Conservation (phyloP, 2,888 invertebrate genomes). For the Pandemis heparana region DNA sequence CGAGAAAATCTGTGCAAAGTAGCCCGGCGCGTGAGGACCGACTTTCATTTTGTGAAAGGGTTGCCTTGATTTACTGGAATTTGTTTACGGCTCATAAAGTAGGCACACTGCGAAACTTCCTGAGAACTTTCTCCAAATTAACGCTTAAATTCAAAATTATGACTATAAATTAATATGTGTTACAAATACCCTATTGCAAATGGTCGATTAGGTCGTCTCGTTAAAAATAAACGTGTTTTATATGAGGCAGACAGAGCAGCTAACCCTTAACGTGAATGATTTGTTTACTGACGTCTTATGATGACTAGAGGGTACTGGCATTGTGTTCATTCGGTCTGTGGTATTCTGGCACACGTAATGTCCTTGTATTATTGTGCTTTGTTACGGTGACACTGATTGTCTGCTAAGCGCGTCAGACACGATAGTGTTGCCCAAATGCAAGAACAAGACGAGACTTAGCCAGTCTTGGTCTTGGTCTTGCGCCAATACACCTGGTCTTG, state of each 20-base stretch:
- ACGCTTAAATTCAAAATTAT: slow-evolving; percentile 13
- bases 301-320: slow-evolving; percentile 19
- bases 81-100: slow-evolving; percentile 40
- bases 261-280: slow-evolving; percentile 11
- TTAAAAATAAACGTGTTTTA: slow-evolving; percentile 3
- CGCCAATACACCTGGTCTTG: too few relatives aligned
- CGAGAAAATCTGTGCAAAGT: slow-evolving; percentile 38
- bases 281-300: slow-evolving; percentile 18
- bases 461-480: too few relatives aligned
- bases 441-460: too few relatives aligned
- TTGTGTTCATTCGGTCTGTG: slow-evolving; percentile 22
- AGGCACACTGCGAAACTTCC: slow-evolving; percentile 4
- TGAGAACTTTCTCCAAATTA: slow-evolving; percentile 17
- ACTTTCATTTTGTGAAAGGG: slow-evolving; percentile 38
- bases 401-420: slow-evolving; percentile 9
- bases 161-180: not conserved
- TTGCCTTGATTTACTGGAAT: slow-evolving; percentile 39
- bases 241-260: not conserved
- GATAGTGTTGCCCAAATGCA: too few relatives aligned
- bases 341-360: slow-evolving; percentile 4
- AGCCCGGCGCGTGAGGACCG: slow-evolving; percentile 34
- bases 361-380: slow-evolving; percentile 21
- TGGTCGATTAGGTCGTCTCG: not conserved
- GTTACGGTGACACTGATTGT: slow-evolving; percentile 29
- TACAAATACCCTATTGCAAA: not conserved